These are phyloP conservation scores for Pelagia noctiluca DNA, from an alignment of 30 jellyfish, hydroid and myxozoan genomes.

Conservation along the genomic window DNA sequence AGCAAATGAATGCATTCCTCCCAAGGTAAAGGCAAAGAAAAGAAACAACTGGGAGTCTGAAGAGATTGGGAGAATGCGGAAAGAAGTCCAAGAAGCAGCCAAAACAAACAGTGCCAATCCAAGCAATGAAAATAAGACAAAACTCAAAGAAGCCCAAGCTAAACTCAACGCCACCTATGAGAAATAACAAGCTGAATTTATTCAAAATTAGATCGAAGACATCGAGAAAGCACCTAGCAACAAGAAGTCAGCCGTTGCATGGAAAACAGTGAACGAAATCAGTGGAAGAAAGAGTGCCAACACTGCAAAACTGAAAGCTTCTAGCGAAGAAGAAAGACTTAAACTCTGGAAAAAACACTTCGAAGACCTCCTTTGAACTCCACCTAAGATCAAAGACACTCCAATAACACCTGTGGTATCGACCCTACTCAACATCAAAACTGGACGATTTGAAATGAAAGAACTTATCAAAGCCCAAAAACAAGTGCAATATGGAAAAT, in stretches of 20 bases:
- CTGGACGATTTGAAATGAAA: conserved; percentile 21
- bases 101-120: not conserved
- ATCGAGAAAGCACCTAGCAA: not conserved
- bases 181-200: not conserved
- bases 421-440: not conserved
- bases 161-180: not conserved
- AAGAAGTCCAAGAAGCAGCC: not conserved
- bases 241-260: not conserved
- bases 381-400: not conserved
- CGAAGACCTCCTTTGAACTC: conserved; percentile 30
- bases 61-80: not conserved
- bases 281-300: not conserved
- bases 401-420: not conserved
- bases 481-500: not conserved
- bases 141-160: not conserved
- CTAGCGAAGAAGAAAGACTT: conserved; percentile 11
- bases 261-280: conserved; percentile 43
- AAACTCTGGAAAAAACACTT: conserved; percentile 38
- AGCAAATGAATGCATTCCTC: not conserved
- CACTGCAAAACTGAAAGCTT: conserved; percentile 8
- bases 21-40: not conserved
- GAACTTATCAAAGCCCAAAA: conserved; percentile 11
- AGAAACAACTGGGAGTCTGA: not conserved
- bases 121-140: no score
- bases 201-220: not conserved